Evolutionary conservation across 2,113 vertebrate species (phyloP), one percentile per base, ranked within the genome.

Genomic region (Pleuronectes platessa): DNA sequence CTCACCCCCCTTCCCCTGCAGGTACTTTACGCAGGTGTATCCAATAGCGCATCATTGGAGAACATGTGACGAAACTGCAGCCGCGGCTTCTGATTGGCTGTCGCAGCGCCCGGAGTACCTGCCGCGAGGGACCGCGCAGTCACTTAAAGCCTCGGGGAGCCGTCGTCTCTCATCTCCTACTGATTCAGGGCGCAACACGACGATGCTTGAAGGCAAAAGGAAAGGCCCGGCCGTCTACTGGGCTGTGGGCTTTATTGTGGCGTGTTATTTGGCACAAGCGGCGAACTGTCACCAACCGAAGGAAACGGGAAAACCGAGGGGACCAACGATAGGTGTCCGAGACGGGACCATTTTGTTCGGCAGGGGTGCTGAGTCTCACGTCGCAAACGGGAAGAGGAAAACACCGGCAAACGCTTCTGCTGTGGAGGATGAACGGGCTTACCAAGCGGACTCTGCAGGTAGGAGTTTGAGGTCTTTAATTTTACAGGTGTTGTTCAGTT

Each of bases 391-490:
- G 3, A 61, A 7, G 27, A 35, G 7, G 20, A 79, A 70, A 7
- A 1, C 35, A 17, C n/a, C 66, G 4, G 47, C 71, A 20, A 80
- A 91, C 8, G 0, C 47, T 9, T 83, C 82, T 13, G 13, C n/a
- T 23, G 12, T 13, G 23, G 72, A 76, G 7, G 85, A 87, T 27
- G 73, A 71, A 2, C 1, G 27, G 0, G 17, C 59, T 20, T 90
- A 89, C 62, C 92, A 93, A 51, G 84, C 85, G 0, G 92, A 93
- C 45, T 85, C 1, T 63, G 0, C 86, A 70, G 90, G 91, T 90
- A 70, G 0, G n/a, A 35, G 2, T 14, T 6, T n/a, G 13, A 45
- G 3, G 8, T n/a, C 1, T 21, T 40, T 40, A 2, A 40, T 40
- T 40, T 27, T 1, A 5, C 27, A 27, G 27, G 27, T 27, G 27